These are phyloP conservation scores for Pseudopleuronectes americanus DNA, from an alignment of 2,797 vertebrate genomes.

Conservation along the genomic window DNA sequence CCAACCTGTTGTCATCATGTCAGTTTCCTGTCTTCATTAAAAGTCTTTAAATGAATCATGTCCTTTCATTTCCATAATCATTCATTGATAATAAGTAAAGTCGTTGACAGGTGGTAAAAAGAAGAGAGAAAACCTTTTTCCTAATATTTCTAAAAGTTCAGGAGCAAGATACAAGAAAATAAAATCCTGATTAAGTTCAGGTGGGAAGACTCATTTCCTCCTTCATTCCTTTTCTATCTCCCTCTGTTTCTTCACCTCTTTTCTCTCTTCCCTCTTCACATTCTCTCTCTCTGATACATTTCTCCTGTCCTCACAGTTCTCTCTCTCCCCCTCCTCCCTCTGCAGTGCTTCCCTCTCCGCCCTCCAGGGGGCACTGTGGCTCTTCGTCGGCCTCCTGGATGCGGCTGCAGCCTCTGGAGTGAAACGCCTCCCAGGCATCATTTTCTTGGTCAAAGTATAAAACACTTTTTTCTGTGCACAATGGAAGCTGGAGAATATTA, in stretches of 20 bases:
- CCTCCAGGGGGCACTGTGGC: conserved; percentile 83
- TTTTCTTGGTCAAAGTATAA: conserved; percentile 84
- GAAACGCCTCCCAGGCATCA: conserved; percentile 75
- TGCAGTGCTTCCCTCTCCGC: conserved; percentile 4
- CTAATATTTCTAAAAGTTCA: not conserved
- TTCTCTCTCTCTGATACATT: not conserved
- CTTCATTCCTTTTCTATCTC: not conserved
- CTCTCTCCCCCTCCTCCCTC: not conserved
- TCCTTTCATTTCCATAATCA: no score
- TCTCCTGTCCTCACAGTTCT: not conserved
- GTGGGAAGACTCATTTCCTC: not conserved
- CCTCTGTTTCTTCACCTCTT: not conserved
- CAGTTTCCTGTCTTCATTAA: no score
- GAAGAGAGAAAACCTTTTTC: not conserved
- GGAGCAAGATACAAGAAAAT: not conserved
- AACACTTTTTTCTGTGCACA: conserved; percentile 71
- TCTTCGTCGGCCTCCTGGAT: conserved; percentile 49
- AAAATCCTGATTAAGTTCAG: conserved; percentile 11
- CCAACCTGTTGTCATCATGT: no score
- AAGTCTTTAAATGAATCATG: no score
- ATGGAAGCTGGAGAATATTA: conserved; percentile 82
- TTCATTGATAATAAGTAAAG: no score
- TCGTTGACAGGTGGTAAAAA: no score
- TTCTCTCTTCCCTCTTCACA: not conserved
- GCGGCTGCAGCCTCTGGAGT: conserved; percentile 45